Percentiles rank a stretch among this genome's conserved stretches.
Evolutionary conservation across 1,140 invertebrate genomes (phyloP).

Genomic region (Melipona quadrifasciata): DNA sequence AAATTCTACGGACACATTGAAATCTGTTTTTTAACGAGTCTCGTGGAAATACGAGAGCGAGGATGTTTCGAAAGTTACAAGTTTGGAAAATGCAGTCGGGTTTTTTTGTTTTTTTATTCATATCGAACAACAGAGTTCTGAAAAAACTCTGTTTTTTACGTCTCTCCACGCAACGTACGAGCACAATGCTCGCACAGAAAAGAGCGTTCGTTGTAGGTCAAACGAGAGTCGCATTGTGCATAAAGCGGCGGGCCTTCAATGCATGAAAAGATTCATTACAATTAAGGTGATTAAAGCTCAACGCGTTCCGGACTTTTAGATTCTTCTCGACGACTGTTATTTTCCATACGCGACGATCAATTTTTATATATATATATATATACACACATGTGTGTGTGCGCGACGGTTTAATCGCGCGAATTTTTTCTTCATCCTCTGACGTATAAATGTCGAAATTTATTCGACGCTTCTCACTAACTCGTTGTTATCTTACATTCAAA

Average conservation of each 20-base stretch:
- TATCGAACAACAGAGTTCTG: not conserved
- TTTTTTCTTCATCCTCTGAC: not conserved
- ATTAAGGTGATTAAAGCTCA: conserved; percentile 14
- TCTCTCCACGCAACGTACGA: not conserved
- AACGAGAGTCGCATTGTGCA: not conserved
- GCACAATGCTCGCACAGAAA: not conserved
- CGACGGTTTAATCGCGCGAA: not conserved
- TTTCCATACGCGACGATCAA: not conserved
- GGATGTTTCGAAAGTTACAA: not conserved
- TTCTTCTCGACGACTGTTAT: not conserved
- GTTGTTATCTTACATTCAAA: not conserved
- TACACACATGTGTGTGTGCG: too few species aligned
- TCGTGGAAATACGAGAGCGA: not conserved
- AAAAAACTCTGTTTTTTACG: not conserved
- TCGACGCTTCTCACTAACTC: not conserved
- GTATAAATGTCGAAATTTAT: not conserved
- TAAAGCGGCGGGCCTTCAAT: not conserved
- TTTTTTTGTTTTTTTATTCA: not conserved
- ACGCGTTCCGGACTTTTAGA: not conserved
- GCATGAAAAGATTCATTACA: conserved; percentile 9
- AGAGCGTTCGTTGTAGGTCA: not conserved
- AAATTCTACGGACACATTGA: not conserved
- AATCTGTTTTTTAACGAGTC: not conserved
- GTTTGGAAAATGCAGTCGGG: not conserved
- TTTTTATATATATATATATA: not conserved